A percentile compares a stretch with the other conserved stretches of the same genome.
Evolutionary conservation across 2,113 vertebrate species (phyloP).

Genomic region (Indicator indicator): DNA sequence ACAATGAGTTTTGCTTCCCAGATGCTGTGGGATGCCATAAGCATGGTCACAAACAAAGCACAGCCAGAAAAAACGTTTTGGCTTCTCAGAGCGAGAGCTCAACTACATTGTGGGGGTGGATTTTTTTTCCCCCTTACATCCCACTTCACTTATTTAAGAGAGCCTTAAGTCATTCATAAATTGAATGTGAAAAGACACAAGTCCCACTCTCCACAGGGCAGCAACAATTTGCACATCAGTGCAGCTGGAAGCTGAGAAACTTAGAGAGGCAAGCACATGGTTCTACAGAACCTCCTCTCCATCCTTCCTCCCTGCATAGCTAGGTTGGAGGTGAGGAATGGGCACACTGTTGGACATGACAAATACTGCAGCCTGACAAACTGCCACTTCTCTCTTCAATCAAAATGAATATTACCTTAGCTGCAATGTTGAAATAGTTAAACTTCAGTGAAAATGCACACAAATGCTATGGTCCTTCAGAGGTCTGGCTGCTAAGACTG

Average conservation of each 20-base stretch:
- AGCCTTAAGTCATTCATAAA: background rate
- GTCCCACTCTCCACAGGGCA: background rate
- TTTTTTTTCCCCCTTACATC: background rate
- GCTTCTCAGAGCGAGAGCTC: background rate
- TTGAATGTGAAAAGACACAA: background rate
- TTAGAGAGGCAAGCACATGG: background rate
- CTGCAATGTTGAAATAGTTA: background rate
- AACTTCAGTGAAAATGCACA: background rate
- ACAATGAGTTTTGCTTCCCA: background rate
- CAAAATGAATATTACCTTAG: background rate
- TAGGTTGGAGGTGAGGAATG: background rate
- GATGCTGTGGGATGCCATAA: background rate
- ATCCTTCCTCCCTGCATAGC: background rate
- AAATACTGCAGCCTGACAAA: background rate
- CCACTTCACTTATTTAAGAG: background rate
- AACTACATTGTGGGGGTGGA: background rate
- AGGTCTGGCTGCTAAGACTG: background rate
- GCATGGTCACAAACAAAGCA: background rate
- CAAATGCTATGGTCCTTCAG: background rate
- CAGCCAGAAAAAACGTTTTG: background rate
- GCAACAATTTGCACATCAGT: background rate
- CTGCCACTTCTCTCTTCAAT: background rate
- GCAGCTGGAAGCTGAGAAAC: background rate
- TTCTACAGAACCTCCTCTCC: background rate
- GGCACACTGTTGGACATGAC: background rate